Evolutionary conservation across 2,888 invertebrate species (phyloP).

Genomic region (Pomacea canaliculata): DNA sequence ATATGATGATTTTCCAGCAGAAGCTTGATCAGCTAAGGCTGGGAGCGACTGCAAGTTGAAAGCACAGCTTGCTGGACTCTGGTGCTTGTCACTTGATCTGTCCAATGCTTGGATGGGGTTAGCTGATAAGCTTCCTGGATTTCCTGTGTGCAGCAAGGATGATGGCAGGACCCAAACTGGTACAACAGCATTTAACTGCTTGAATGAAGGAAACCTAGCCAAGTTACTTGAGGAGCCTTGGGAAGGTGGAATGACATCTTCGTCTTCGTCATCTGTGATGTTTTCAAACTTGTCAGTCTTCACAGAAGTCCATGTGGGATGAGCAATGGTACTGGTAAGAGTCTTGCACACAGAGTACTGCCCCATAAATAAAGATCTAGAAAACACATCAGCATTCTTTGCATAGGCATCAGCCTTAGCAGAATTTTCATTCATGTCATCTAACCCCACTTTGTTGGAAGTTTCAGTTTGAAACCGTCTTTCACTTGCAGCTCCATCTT

Average conservation of each 20-base stretch:
- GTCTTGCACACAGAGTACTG: no score
- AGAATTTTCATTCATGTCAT: no score
- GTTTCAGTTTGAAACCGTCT: no score
- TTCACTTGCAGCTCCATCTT: no score
- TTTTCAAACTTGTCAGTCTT: slow-evolving; percentile 47
- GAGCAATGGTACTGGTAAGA: not conserved
- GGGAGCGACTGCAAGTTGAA: not conserved
- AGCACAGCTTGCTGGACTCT: not conserved
- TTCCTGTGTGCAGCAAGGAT: not conserved
- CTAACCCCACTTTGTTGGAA: no score
- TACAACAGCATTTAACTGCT: not conserved
- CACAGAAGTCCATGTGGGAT: slow-evolving; percentile 29
- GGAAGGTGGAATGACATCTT: slow-evolving; percentile 24
- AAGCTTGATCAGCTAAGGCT: no score
- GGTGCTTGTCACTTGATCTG: not conserved
- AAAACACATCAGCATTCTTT: no score
- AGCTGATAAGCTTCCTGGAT: not conserved
- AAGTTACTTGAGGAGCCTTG: slow-evolving; percentile 10
- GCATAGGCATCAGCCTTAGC: no score
- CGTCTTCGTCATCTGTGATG: slow-evolving; percentile 45
- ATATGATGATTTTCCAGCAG: no score
- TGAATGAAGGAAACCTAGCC: slow-evolving; percentile 14
- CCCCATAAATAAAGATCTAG: no score
- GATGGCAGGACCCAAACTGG: not conserved
- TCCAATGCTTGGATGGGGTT: no score